Evolutionary conservation across 2,113 vertebrate species (phyloP).

Genomic region (Indri indri): DNA sequence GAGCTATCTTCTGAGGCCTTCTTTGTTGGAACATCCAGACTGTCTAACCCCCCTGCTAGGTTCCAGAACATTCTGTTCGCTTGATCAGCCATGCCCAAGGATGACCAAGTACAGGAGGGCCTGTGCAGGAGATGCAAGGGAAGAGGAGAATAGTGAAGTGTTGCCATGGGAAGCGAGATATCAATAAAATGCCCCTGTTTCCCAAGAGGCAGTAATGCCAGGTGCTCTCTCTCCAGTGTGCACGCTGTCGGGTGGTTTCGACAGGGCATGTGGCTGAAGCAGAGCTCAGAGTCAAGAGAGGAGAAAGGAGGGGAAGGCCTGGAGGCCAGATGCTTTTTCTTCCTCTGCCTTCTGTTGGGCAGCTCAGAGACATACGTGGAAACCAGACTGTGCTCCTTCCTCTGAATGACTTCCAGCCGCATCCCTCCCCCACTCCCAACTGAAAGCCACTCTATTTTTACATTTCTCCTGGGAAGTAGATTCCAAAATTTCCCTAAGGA

Average conservation of each 20-base stretch:
- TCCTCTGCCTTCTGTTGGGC: not conserved
- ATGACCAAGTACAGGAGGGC: not conserved
- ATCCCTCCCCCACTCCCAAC: not conserved
- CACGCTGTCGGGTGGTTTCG: not conserved
- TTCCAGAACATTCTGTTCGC: conserved; percentile 69
- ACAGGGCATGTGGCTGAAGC: not conserved
- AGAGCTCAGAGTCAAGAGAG: not conserved
- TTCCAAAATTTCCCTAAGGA: conserved; percentile 61
- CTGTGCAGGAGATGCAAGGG: not conserved
- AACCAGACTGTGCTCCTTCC: not conserved
- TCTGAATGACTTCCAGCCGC: not conserved
- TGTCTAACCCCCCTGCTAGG: not conserved
- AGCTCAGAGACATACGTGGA: not conserved
- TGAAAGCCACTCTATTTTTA: conserved; percentile 57
- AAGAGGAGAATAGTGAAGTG: not conserved
- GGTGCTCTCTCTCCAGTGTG: not conserved
- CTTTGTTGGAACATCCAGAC: not conserved
- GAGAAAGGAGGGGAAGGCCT: not conserved
- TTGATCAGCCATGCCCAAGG: not conserved
- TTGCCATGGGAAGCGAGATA: not conserved
- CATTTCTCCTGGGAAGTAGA: conserved; percentile 63
- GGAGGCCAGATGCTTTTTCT: not conserved
- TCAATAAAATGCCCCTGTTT: not conserved
- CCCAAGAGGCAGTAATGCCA: not conserved
- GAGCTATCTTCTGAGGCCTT: not conserved